A percentile compares a stretch with the other conserved stretches of the same genome.
These are phyloP conservation scores for Operophtera brumata DNA, from an alignment of 2,888 invertebrate genomes.

Conservation along the genomic window DNA sequence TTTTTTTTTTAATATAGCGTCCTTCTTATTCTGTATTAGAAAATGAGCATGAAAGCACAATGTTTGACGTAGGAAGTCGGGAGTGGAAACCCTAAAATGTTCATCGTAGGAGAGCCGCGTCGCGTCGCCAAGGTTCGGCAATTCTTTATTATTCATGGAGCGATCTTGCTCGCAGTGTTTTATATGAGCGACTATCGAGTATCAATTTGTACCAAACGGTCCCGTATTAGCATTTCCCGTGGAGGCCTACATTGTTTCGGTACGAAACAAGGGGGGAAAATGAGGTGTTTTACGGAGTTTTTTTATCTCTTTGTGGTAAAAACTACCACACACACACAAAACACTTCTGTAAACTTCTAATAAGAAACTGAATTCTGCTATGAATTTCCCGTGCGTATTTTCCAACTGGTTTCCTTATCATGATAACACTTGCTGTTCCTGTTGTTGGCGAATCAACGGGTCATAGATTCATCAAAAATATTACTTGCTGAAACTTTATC, in stretches of 20 bases:
- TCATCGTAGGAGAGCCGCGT: constrained; percentile 31
- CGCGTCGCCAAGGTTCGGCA: constrained; percentile 62
- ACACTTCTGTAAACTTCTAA: too few species aligned
- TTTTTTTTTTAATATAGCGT: too few species aligned
- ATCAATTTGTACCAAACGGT: constrained; percentile 77
- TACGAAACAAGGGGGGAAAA: constrained; percentile 36
- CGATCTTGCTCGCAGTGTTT: constrained; percentile 77
- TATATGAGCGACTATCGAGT: constrained; percentile 81
- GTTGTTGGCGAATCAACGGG: too few species aligned
- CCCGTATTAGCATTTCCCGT: constrained; percentile 75
- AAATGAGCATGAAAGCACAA: neutral
- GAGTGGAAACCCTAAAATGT: neutral
- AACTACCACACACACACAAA: neutral
- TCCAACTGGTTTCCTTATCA: too few species aligned
- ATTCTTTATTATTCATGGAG: constrained; percentile 80
- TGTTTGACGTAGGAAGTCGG: constrained; percentile 37
- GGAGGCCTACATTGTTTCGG: constrained; percentile 70
- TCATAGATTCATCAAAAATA: too few species aligned
- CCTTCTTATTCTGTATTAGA: too few species aligned
- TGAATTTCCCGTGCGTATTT: too few species aligned
- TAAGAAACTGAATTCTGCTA: too few species aligned
- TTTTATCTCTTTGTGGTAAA: constrained; percentile 5
- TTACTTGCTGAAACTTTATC: too few species aligned
- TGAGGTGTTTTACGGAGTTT: constrained; percentile 20
- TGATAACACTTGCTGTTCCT: too few species aligned